phyloP scores from a whole-genome alignment of 2,113 vertebrate genomes.

The Macrotus californicus region DNA sequence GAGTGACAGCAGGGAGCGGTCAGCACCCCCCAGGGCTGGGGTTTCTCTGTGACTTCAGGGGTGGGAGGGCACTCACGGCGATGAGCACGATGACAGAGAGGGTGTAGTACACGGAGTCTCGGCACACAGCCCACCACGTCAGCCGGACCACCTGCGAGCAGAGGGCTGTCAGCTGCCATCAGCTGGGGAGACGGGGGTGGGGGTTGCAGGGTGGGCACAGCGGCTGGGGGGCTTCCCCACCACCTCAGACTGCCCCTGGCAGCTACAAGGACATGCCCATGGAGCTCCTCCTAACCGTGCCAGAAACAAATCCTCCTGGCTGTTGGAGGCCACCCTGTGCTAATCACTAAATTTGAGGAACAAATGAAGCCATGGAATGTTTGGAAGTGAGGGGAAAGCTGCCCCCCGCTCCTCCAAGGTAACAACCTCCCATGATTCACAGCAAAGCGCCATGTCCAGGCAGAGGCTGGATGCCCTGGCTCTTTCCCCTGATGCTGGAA shows the following conservation, averaged over 20 bases:
- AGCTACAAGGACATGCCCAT: neutral
- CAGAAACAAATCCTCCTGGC: neutral
- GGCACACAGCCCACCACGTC: constrained; percentile 95
- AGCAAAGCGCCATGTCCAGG: neutral
- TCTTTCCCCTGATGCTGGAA: neutral
- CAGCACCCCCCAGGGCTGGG: accelerated
- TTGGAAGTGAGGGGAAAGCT: neutral
- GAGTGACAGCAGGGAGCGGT: accelerated
- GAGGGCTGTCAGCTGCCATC: neutral
- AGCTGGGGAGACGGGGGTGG: neutral
- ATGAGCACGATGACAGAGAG: constrained; percentile 92
- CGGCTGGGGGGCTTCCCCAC: neutral
- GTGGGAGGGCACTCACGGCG: constrained; percentile 82
- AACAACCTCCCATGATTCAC: accelerated
- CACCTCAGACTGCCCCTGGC: neutral
- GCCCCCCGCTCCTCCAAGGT: neutral
- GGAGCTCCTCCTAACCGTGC: neutral
- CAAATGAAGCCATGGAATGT: neutral
- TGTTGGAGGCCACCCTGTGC: neutral
- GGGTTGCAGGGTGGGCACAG: too few relatives aligned
- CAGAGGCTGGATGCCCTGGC: neutral
- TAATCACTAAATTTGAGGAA: neutral
- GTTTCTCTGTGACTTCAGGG: neutral
- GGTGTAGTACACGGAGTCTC: constrained; percentile 94
- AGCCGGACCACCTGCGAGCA: constrained; percentile 89